Base-by-base conservation (phyloP, 2,113 vertebrate species). In the Alaudala cheleensis region DNA sequence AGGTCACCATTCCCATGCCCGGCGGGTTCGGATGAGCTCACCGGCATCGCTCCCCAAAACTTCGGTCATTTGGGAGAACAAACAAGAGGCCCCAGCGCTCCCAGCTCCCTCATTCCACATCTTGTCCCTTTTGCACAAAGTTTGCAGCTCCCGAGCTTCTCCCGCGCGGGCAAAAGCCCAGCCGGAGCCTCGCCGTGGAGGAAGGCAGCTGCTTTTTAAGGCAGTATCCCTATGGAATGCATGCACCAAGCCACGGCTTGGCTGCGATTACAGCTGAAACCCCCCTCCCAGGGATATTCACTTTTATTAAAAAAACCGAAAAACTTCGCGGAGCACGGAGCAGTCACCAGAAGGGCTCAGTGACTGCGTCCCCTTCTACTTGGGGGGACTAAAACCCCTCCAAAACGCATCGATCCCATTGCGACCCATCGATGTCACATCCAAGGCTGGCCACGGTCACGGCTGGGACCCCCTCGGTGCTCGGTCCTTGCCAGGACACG, bases 161-260 rank as follows among this genome's bases (percentile, higher is more conserved):
- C 49, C 47, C 28, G 14, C 12, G 33, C 2, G 34, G 49, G 34
- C 8, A 66, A 40, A 76, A 88, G 26, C 80, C 7, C 37, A 3
- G 17, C 7, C 11, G 2, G 37, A 83, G 20, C 61, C 22, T 44
- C 64, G 23, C 1, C 29, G 7, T 2, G 4, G 25, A 25, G 20
- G 42, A 5, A 83, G 54, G 16, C 54, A 8, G 31, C 34, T 9
- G 69, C 25, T 86, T 69, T 69, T 72, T 22, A 24, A 22, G 50
- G 11, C 47, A 26, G 6, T 5, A 25, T 47, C 45, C 29, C 34
- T 8, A 2, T 1, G 5, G 8, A 62, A 53, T 31, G 20, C 29
- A 3, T 0, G 9, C 80, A 25, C 37, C 39, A 5, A 73, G 28
- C 50, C 60, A 12, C 1, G 8, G n/a, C 73, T 45, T 2, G 8